Conservation (phyloP, 2,888 invertebrate species). For the Coelogynopora nodosa region DNA sequence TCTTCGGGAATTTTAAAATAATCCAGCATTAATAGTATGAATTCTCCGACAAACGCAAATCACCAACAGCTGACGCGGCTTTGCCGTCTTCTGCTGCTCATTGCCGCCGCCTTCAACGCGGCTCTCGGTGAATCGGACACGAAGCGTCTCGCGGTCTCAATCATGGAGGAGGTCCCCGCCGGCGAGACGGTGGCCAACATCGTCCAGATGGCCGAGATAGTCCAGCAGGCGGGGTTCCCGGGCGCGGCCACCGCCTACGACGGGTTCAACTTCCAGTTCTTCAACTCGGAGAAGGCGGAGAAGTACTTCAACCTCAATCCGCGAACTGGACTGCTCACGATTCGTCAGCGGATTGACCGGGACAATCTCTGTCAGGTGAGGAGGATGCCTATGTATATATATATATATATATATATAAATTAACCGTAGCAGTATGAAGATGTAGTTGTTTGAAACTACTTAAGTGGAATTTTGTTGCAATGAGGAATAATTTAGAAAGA, state of each 20-base stretch:
- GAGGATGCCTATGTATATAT: too few relatives aligned
- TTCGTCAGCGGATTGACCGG: neutral
- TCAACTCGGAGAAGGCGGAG: conserved; percentile 7
- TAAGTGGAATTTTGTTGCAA: too few relatives aligned
- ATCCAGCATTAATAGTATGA: too few relatives aligned
- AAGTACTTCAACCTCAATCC: neutral
- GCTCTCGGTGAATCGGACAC: conserved; percentile 11
- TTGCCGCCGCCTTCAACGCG: too few relatives aligned
- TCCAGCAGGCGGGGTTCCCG: neutral
- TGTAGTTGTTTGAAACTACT: too few relatives aligned
- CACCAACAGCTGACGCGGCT: too few relatives aligned
- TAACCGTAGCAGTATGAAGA: too few relatives aligned
- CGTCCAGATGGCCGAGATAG: neutral
- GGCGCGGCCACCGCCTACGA: neutral
- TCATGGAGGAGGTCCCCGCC: neutral
- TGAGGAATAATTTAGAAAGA: too few relatives aligned
- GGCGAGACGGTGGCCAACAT: conserved; percentile 6
- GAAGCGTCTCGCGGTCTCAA: neutral
- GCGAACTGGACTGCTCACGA: neutral
- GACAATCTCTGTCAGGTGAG: neutral
- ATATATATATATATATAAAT: too few relatives aligned
- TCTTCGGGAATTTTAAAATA: too few relatives aligned
- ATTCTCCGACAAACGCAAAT: too few relatives aligned
- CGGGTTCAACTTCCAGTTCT: conserved; percentile 5
- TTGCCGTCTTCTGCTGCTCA: too few relatives aligned